phyloP scores from a whole-genome alignment of 1,140 invertebrate species.

The Cyphomyrmex costatus region DNA sequence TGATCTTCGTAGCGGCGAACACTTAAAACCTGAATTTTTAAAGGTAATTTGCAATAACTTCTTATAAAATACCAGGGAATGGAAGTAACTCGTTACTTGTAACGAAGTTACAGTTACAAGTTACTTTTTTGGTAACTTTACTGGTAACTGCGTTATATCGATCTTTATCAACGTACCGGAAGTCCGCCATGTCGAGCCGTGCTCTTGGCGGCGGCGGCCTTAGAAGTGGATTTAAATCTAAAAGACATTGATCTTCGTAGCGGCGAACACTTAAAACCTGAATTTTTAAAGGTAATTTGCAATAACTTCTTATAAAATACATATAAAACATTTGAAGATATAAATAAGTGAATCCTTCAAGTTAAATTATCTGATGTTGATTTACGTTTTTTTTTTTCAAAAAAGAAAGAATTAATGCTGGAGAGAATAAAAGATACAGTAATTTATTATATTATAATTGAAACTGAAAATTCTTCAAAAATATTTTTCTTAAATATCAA shows the following conservation, averaged over 20 bases:
- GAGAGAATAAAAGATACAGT: background rate
- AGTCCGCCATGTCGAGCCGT: conserved; percentile 88
- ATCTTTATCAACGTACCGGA: conserved; percentile 87
- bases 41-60: conserved; percentile 79
- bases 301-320: background rate
- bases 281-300: conserved; percentile 84
- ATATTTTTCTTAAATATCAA: background rate
- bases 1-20: conserved; percentile 87
- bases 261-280: conserved; percentile 87
- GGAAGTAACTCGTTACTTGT: too few species aligned
- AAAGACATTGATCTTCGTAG: conserved; percentile 85
- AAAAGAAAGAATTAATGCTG: background rate
- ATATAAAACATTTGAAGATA: background rate
- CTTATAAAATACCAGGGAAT: too few species aligned
- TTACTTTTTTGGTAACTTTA: too few species aligned
- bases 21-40: conserved; percentile 84
- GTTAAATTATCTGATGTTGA: background rate
- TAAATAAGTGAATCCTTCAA: background rate
- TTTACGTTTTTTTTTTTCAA: too few species aligned
- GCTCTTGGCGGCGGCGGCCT: conserved; percentile 87
- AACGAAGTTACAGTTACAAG: too few species aligned
- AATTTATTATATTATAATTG: background rate
- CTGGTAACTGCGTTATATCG: too few species aligned
- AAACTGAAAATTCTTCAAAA: background rate
- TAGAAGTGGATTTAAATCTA: conserved; percentile 87